phyloP scores from a whole-genome alignment of 1,140 invertebrate species.

The Anthonomus grandis region DNA sequence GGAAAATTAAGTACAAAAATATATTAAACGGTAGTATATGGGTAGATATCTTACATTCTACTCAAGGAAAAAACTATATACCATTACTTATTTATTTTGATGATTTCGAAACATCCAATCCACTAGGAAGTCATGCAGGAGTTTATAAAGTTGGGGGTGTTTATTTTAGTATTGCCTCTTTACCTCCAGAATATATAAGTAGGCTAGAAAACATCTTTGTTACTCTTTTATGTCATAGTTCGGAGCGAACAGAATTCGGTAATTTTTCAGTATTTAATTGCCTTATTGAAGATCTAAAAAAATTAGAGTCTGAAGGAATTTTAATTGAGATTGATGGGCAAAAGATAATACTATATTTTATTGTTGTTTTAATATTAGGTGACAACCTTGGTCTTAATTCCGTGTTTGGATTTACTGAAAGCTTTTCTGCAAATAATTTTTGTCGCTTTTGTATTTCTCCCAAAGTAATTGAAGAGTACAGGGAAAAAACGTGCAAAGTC shows the following conservation, averaged over 20 bases:
- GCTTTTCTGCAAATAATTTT: constrained; percentile 13
- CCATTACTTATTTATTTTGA: neutral
- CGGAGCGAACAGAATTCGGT: neutral
- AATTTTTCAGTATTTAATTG: neutral
- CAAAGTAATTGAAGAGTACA: no score
- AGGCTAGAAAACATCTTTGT: constrained; percentile 2
- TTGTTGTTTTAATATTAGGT: constrained; percentile 1
- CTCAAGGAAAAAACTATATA: no score
- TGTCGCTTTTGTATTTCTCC: constrained; percentile 6
- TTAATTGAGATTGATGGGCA: neutral
- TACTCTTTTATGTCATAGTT: neutral
- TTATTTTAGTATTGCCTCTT: neutral
- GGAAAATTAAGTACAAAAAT: neutral
- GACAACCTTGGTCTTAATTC: constrained; percentile 3
- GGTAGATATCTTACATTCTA: no score
- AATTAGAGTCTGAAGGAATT: neutral
- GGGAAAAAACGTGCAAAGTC: no score
- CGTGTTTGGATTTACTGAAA: constrained; percentile 4
- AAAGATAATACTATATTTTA: neutral
- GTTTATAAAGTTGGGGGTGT: no score
- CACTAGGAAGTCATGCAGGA: constrained; percentile 2
- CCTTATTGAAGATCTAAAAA: neutral
- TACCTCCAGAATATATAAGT: neutral
- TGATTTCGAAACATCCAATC: neutral
- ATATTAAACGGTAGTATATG: no score